A percentile compares a stretch with the other conserved stretches of the same genome.
Conservation (phyloP, 2,888 invertebrate species). For the Lepas anatifera region DNA sequence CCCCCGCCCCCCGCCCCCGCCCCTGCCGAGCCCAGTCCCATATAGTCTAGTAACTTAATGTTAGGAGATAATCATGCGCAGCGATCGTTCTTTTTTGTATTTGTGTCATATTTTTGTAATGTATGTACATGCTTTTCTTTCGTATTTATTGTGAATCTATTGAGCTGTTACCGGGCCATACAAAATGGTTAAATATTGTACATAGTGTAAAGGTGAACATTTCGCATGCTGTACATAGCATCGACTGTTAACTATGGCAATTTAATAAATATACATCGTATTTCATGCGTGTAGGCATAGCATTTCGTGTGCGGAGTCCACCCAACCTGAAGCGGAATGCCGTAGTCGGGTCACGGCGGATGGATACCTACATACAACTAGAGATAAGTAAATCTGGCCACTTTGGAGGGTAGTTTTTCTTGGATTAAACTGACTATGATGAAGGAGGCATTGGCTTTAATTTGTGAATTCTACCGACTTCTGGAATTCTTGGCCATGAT, state of each 20-base stretch:
- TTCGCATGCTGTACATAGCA: constrained; percentile 11
- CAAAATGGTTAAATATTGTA: constrained; percentile 25
- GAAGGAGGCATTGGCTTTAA: no score
- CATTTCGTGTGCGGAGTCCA: no score
- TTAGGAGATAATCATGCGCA: constrained; percentile 1
- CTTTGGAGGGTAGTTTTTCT: no score
- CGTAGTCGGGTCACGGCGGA: no score
- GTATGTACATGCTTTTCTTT: constrained; percentile 7
- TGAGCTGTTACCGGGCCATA: constrained; percentile 11
- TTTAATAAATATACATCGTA: constrained; percentile 9
- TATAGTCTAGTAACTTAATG: constrained; percentile 1
- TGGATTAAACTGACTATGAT: no score
- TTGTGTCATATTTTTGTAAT: constrained; percentile 12
- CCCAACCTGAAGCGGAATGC: no score
- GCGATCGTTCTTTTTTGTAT: constrained; percentile 3
- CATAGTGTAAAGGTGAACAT: constrained; percentile 34
- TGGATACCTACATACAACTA: no score
- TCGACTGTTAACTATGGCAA: constrained; percentile 11
- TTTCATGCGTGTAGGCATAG: not conserved
- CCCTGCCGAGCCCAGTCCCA: no score
- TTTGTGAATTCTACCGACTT: no score
- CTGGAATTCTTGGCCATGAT: no score
- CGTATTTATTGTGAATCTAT: constrained; percentile 12
- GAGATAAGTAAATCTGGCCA: no score
- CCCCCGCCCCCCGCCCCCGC: not conserved